phyloP scores from a whole-genome alignment of 2,888 invertebrate species.

The Gisinianus flammeolus region DNA sequence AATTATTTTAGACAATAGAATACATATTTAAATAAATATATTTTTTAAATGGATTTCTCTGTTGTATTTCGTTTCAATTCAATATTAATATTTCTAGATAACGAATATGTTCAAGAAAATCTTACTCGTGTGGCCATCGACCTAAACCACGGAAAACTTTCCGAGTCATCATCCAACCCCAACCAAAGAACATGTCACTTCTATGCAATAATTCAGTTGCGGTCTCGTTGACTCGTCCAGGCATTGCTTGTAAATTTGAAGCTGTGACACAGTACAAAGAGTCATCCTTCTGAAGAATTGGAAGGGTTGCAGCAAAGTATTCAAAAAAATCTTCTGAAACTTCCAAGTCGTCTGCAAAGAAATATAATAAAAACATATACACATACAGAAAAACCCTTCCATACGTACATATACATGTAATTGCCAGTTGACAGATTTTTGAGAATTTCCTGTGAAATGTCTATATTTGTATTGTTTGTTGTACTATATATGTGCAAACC shows the following conservation, averaged over 20 bases:
- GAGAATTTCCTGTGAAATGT: too few relatives aligned
- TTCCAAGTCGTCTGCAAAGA: slow-evolving; percentile 37
- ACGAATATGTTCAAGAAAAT: neutral
- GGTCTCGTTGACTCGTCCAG: slow-evolving; percentile 11
- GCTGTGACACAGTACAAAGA: slow-evolving; percentile 37
- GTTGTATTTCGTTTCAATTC: neutral
- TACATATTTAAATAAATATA: neutral
- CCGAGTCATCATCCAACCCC: slow-evolving; percentile 38
- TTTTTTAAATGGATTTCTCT: neutral
- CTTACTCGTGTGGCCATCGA: slow-evolving; percentile 32
- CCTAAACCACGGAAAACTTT: slow-evolving; percentile 17
- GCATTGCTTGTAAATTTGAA: slow-evolving; percentile 33
- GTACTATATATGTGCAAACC: slow-evolving; percentile 2
- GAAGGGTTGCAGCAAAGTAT: slow-evolving; percentile 33
- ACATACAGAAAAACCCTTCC: too few relatives aligned
- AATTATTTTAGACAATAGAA: neutral
- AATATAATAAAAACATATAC: neutral
- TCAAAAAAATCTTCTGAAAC: slow-evolving; percentile 40
- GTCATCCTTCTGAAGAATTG: slow-evolving; percentile 9
- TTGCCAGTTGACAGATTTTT: too few relatives aligned
- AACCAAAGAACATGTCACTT: slow-evolving; percentile 33
- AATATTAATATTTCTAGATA: neutral
- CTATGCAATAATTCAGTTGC: slow-evolving; percentile 27
- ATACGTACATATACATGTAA: too few relatives aligned
- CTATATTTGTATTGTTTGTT: too few relatives aligned